Conservation (phyloP, 2,113 vertebrate genomes). For the Brachypodius melanocephalos region DNA sequence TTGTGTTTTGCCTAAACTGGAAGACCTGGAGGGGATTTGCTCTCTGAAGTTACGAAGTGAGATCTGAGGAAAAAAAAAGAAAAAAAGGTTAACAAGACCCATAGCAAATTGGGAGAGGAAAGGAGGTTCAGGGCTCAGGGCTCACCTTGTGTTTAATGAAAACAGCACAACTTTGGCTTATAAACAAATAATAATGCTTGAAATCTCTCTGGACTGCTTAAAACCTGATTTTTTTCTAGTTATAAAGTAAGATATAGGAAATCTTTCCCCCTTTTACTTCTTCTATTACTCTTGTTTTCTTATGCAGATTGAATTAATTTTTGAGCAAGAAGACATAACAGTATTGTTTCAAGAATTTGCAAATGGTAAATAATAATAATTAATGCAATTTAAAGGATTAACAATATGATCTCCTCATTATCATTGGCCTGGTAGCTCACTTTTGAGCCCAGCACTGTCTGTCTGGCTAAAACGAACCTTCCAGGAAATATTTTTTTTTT, state of each 20-base stretch:
- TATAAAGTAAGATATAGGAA: not conserved
- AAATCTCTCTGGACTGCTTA: not conserved
- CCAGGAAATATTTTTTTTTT: not conserved
- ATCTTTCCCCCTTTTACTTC: not conserved
- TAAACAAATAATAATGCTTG: not conserved
- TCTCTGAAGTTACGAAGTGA: not conserved
- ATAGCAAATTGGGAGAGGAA: not conserved
- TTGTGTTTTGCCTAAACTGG: not conserved
- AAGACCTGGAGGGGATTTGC: not conserved
- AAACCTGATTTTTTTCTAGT: not conserved
- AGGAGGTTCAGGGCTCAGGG: not conserved
- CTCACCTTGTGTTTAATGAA: not conserved
- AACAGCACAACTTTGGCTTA: slow-evolving; percentile 4
- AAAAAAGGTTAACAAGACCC: not conserved
- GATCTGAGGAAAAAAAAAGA: not conserved
- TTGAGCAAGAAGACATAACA: not conserved
- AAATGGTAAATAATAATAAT: not conserved
- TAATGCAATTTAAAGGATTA: not conserved
- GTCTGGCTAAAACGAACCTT: not conserved
- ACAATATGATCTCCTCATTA: not conserved
- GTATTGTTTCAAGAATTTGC: not conserved
- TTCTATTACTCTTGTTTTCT: not conserved
- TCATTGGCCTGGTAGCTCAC: not conserved
- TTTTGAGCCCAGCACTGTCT: not conserved
- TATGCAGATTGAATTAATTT: not conserved